Evolutionary conservation across 1,140 invertebrate species (phyloP), one percentile per base, ranked within the genome.

Genomic region (Ephestia elutella): DNA sequence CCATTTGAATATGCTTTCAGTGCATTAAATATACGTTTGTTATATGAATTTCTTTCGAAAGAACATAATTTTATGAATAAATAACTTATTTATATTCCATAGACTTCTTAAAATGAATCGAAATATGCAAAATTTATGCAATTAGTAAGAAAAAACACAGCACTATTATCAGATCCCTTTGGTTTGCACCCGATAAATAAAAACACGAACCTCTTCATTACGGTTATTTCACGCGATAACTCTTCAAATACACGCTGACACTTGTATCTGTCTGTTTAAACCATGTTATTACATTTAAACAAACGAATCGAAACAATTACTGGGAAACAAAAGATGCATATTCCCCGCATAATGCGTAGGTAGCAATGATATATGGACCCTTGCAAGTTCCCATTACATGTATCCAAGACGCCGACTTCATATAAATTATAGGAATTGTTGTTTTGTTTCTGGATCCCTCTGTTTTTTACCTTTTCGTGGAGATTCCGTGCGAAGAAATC

Each of bases 381-480:
- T 2, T 44, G 38, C 38, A 44, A 32, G 38, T 44, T 44, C 38
- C 38, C 38, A 44, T 44, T 44, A 44, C 38, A 44, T 7, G 38
- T 44, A 44, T 44, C 38, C n/a, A 17, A 44, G 38, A 44, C n/a
- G 38, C 38, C 38, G 38, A 44, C 38, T 15, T 15, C 38, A 44
- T 44, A 74, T 78, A 78, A 75, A 75, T 74, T 72, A 65, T 62
- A 57, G 58, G 66, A 73, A 72, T 68, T 71, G 69, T 44, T 44
- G 38, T 44, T 44, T 17, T 44, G 38, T 44, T 44, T 15, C 13
- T 15, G 38, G 15, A 56, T 58, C 49, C 56, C 48, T 70, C 63
- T 66, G 63, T 66, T 69, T 65, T 60, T 55, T 60, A 25, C 13
- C 13, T 44, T 17, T 44, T 15, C 10, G 3, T 17, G 38, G 38